These are phyloP conservation scores for Stegophylla sp. DNA, from an alignment of 2,888 invertebrate genomes.

Conservation along the genomic window DNA sequence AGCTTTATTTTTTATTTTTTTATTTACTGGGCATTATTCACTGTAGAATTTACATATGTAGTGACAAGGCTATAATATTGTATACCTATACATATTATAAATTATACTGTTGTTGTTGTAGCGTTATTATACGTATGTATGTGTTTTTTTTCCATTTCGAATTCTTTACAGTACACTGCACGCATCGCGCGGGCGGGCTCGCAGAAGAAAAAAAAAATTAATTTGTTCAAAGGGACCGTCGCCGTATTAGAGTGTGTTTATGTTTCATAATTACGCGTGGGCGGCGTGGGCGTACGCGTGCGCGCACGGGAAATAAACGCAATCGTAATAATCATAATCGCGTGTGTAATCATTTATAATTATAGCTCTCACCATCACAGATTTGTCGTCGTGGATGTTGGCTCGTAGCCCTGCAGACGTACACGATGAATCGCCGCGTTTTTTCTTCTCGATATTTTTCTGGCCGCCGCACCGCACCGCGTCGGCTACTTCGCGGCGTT, in stretches of 20 bases:
- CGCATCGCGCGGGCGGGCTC: background rate
- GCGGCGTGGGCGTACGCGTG: conserved; percentile 33
- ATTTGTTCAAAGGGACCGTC: conserved; percentile 37
- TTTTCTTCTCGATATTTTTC: background rate
- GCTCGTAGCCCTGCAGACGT: conserved; percentile 7
- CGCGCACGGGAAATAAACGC: conserved; percentile 26
- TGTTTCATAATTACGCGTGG: conserved; percentile 46
- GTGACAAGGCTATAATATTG: too few relatives aligned
- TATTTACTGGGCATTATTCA: too few relatives aligned
- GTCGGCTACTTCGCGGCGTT: conserved; percentile 22
- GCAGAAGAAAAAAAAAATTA: conserved; percentile 29
- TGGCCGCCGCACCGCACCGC: background rate
- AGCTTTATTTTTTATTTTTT: too few relatives aligned
- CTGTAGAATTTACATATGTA: too few relatives aligned
- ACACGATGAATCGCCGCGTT: background rate
- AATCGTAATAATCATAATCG: conserved; percentile 47
- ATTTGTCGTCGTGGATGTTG: conserved; percentile 48
- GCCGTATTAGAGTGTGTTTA: conserved; percentile 46
- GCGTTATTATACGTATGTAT: background rate
- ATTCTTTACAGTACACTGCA: background rate
- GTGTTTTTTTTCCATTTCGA: conserved; percentile 31
- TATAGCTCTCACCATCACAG: conserved; percentile 41
- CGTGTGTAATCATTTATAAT: conserved; percentile 53
- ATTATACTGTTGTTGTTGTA: too few relatives aligned
- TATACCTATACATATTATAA: too few relatives aligned